Base-by-base conservation (phyloP, 2,113 vertebrate genomes). In the Sula dactylatra region DNA sequence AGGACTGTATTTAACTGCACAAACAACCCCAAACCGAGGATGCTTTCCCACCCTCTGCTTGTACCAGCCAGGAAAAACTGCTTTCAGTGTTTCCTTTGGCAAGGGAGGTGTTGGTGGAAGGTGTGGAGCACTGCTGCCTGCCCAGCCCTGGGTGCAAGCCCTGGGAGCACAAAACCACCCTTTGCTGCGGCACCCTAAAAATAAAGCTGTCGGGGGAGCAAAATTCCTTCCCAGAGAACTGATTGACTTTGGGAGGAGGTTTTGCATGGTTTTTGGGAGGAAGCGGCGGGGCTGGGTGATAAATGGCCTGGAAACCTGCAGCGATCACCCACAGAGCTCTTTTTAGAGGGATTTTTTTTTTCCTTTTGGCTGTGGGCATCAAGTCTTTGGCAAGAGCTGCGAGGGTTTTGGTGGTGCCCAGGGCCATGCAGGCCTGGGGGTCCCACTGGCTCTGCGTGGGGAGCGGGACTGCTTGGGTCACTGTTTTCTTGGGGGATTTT, bases 381-480 rank as follows among this genome's bases (percentile, higher is more conserved):
- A 13, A 7, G 2, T 42, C 49, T 77, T 61, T 34, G 26, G 55
- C 4, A 16, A 54, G 42, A 65, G 8, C 31, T 40, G 54, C 34
- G 42, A 74, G 65, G 47, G 16, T 44, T 90, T 88, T 45, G 50
- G 12, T 31, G 36, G 4, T 70, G 38, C 13, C 32, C 1, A 2
- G 31, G 18, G 18, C 3, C 1, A 3, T 45, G 47, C 17, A 40
- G 32, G n/a, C 17, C 42, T 36, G 58, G 29, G 32, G 5, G 9
- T 80, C 83, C 71, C 9, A 2, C 72, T 5, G 8, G 17, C 38
- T 59, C 31, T 45, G 22, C 1, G 1, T 27, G 62, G 9, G n/a
- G n/a, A 55, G 8, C 1, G 47, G 56, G 4, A 17, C 31, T 18
- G 26, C 4, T 1, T 2, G 5, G 8, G 1, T 81, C 58, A 14